Base-by-base conservation (phyloP, 1,140 invertebrate genomes). In the Onthophagus taurus region DNA sequence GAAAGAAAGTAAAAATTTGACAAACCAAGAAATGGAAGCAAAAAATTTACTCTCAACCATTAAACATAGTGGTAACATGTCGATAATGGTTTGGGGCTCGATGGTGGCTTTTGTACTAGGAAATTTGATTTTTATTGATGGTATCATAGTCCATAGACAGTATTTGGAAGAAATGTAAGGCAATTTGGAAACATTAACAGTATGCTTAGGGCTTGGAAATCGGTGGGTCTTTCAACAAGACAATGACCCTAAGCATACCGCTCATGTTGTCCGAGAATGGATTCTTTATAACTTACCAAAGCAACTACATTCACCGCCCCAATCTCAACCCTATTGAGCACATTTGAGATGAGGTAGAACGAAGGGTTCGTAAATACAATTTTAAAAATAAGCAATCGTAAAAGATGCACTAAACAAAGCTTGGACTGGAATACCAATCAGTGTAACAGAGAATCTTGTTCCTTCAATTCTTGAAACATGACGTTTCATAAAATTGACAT, bases 171-270 rank as follows among this genome's bases (percentile, higher is more conserved):
- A n/a, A n/a, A 42, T 2, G 30, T 16, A 52, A 1, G 34, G 51
- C 8, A 53, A 34, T 34, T 55, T 50, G 16, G 35, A 29, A 9
- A 11, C n/a, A 30, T 24, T 16, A 20, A 14, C 24, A 13, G 31
- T 35, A 12, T 4, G 31, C 16, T 34, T 34, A 9, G 21, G 34
- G 7, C 13, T 57, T 21, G 9, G 33, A 33, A 45, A 46, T 30
- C 5, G 44, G 36, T 53, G 38, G 34, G 33, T 44, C n/a, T 59
- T 61, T 17, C 49, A 59, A 33, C 53, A 64, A 17, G 57, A 64
- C 26, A 39, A 39, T 13, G 36, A 39, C 23, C 23, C 36, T 6
- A 39, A 39, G 19, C 36, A 39, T 39, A 14, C 36, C 13, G 18
- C 36, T 13, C 19, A 39, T 23, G 19, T 39, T 5, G 36, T 39